phyloP scores from a whole-genome alignment of 2,888 invertebrate species.

The Cephus nigrinus region DNA sequence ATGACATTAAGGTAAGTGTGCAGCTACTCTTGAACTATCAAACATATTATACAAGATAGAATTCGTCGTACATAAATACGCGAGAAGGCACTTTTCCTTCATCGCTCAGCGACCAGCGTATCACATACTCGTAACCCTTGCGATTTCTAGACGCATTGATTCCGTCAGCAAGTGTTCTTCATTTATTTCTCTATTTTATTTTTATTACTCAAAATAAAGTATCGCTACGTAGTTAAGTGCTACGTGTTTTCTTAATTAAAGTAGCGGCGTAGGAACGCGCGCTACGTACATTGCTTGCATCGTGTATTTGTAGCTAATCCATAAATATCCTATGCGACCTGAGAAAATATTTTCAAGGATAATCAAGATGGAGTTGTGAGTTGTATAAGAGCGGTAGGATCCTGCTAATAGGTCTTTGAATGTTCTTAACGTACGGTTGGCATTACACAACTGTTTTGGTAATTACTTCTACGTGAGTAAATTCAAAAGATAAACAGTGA shows the following conservation, averaged over 20 bases:
- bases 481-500: background rate
- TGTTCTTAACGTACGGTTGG: background rate
- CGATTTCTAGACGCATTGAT: background rate
- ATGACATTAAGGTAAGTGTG: background rate
- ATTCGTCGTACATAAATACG: background rate
- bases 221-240: constrained; percentile 40
- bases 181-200: constrained; percentile 25
- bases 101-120: background rate
- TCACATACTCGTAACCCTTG: background rate
- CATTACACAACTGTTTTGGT: background rate
- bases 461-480: background rate
- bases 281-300: background rate
- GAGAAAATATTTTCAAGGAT: background rate
- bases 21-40: background rate
- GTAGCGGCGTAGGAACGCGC: background rate
- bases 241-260: constrained; percentile 12
- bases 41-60: background rate
- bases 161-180: background rate
- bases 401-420: background rate
- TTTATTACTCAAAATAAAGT: constrained; percentile 45
- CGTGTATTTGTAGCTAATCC: background rate
- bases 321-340: background rate
- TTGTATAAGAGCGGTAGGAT: background rate
- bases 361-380: background rate
- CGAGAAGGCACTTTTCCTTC: constrained; percentile 6